A percentile compares a stretch with the other conserved stretches of the same genome.
These are phyloP conservation scores for Steinernema feltiae DNA, from an alignment of 1,140 invertebrate genomes.

Conservation along the genomic window DNA sequence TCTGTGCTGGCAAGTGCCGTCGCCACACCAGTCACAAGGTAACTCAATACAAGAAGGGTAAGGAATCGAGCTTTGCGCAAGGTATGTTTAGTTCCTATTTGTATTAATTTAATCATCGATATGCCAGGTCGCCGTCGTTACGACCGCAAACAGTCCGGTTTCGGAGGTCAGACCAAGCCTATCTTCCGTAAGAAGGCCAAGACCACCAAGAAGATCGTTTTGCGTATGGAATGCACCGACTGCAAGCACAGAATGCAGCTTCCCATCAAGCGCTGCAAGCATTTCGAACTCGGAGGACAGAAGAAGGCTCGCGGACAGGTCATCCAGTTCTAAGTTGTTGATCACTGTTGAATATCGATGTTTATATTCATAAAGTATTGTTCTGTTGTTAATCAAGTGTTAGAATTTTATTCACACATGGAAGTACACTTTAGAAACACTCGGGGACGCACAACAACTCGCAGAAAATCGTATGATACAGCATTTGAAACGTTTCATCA, in stretches of 20 bases:
- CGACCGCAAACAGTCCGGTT: slow-evolving; percentile 97
- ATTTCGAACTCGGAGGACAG: slow-evolving; percentile 98
- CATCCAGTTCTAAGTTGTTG: slow-evolving; percentile 57
- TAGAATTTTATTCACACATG: slow-evolving; percentile 2
- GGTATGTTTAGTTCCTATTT: slow-evolving; percentile 55
- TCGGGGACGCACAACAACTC: neutral
- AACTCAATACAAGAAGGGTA: slow-evolving; percentile 98
- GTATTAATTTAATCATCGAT: slow-evolving; percentile 20
- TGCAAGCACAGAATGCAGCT: slow-evolving; percentile 94
- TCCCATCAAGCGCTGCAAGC: slow-evolving; percentile 94
- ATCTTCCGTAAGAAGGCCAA: slow-evolving; percentile 99
- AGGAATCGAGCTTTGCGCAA: slow-evolving; percentile 68
- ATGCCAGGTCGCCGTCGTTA: slow-evolving; percentile 73
- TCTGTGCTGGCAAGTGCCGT: slow-evolving; percentile 89
- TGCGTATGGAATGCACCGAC: slow-evolving; percentile 96
- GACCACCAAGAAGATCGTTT: slow-evolving; percentile 98
- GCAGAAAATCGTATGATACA: no score
- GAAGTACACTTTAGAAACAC: neutral
- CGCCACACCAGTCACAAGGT: slow-evolving; percentile 97
- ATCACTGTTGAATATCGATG: slow-evolving; percentile 23
- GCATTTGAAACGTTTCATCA: neutral
- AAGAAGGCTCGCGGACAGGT: slow-evolving; percentile 71
- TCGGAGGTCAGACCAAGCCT: slow-evolving; percentile 98
- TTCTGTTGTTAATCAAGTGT: neutral
- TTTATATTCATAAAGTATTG: slow-evolving; percentile 10